Base-by-base conservation (phyloP, 2,113 vertebrate genomes). In the Geococcyx californianus region DNA sequence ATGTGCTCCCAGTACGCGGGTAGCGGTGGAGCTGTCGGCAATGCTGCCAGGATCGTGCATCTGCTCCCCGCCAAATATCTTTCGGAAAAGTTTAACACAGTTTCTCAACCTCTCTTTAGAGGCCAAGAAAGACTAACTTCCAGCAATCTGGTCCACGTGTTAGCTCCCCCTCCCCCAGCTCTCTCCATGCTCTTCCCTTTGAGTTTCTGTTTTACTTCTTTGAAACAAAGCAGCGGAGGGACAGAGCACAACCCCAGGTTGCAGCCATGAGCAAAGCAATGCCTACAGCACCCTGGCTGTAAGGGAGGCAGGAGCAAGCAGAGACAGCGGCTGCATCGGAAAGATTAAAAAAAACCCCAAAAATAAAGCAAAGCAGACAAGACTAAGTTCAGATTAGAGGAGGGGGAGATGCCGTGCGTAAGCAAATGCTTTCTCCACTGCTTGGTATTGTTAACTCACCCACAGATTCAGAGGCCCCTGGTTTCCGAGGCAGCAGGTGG, bases 251-350 rank as follows among this genome's bases (percentile, higher is more conserved):
- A 45, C 26, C 3, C 38, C 44, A 66, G 31, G 17, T 6, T 24
- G 26, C 1, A 2, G 12, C 31, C n/a, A 8, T 21, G 11, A 60
- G n/a, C 16, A 42, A 74, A 58, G 28, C 19, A 59, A 64, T 10
- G 2, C 16, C 58, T 7, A 16, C 31, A 72, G 80, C 44, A 85
- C 7, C 9, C 1, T 0, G 29, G 8, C 1, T 26, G 13, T 9
- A 11, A 6, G 3, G 16, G 8, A 66, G 10, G 25, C 11, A 5
- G 15, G 19, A 85, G 34, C 29, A 16, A 74, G 40, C 3, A 1
- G 72, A 69, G 36, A 38, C 7, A 31, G 54, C 0, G 0, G 19
- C 66, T 84, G 4, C 11, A 77, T 17, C 0, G 1, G 45, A 72
- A 78, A 60, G 15, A 3, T 33, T 63, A 1, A 55, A 16, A 28